A percentile compares a stretch with the other conserved stretches of the same genome.
Evolutionary conservation across 2,113 vertebrate species (phyloP).

Genomic region (Microcebus griseorufus): DNA sequence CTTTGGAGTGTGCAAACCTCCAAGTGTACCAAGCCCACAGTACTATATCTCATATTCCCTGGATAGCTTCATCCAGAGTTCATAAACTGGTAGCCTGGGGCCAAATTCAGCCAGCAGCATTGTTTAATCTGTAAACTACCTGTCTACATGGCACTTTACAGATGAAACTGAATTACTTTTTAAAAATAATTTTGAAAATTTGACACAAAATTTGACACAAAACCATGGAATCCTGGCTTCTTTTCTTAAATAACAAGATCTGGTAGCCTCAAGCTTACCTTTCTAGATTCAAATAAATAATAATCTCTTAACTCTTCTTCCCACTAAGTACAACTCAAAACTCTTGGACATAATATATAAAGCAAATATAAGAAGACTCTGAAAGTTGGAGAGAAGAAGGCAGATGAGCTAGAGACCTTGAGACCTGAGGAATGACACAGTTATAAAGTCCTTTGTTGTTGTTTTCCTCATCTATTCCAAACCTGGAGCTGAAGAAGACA

Average conservation of each 20-base stretch:
- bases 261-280: not conserved
- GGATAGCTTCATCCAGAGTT: not conserved
- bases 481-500: not conserved
- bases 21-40: not conserved
- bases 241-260: not conserved
- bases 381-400: not conserved
- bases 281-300: slow-evolving; percentile 3
- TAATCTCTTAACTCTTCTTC: not conserved
- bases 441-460: not conserved
- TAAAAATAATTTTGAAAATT: not conserved
- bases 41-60: not conserved
- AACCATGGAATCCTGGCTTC: not conserved
- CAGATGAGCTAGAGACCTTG: not conserved
- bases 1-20: not conserved
- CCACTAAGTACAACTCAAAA: slow-evolving; percentile 1
- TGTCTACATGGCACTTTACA: not conserved
- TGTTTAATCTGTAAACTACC: not conserved
- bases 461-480: not conserved
- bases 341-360: not conserved
- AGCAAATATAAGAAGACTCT: not conserved
- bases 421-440: not conserved
- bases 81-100: not conserved
- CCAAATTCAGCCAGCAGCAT: not conserved
- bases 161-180: not conserved
- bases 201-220: slow-evolving; percentile 35